Percentiles rank a stretch among this genome's conserved stretches.
Conservation (phyloP, 1,140 invertebrate genomes). For the Zaprionus kolodkinae region DNA sequence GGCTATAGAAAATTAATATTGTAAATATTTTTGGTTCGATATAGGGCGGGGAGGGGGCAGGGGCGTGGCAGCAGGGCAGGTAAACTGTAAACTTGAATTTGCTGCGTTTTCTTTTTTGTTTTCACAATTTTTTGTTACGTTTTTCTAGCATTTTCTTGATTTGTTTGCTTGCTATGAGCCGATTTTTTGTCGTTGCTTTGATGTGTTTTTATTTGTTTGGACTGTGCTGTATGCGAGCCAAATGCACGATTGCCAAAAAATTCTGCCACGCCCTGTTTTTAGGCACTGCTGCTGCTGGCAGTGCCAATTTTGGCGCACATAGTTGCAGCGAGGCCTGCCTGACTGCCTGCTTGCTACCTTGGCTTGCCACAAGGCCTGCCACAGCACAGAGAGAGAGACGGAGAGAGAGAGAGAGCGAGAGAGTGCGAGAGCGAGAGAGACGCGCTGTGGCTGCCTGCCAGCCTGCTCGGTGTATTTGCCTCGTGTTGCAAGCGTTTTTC, state of each 20-base stretch:
- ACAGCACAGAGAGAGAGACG: background rate
- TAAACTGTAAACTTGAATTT: constrained; percentile 9
- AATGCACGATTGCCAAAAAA: constrained; percentile 68
- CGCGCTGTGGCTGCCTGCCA: constrained; percentile 37
- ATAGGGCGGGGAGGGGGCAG: too few species aligned
- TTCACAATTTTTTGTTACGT: background rate
- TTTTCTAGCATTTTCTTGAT: constrained; percentile 6
- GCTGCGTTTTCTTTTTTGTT: background rate
- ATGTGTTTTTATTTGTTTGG: constrained; percentile 27
- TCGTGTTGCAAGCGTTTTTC: constrained; percentile 22
- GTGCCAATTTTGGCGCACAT: constrained; percentile 51
- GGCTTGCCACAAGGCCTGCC: constrained; percentile 3
- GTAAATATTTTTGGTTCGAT: constrained; percentile 48
- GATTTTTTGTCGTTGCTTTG: background rate
- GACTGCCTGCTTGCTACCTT: constrained; percentile 16
- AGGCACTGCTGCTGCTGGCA: constrained; percentile 20
- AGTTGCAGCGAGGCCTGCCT: constrained; percentile 22
- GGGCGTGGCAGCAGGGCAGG: constrained; percentile 22
- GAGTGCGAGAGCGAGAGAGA: too few species aligned
- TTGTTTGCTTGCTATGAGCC: constrained; percentile 21
- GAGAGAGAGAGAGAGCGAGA: too few species aligned
- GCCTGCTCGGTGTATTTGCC: constrained; percentile 12
- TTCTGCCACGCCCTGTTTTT: constrained; percentile 25
- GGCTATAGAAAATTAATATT: constrained; percentile 62
- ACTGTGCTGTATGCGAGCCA: constrained; percentile 60